Evolutionary conservation across 2,113 vertebrate species (phyloP), one percentile per base, ranked within the genome.

Genomic region (Aphelocoma coerulescens): DNA sequence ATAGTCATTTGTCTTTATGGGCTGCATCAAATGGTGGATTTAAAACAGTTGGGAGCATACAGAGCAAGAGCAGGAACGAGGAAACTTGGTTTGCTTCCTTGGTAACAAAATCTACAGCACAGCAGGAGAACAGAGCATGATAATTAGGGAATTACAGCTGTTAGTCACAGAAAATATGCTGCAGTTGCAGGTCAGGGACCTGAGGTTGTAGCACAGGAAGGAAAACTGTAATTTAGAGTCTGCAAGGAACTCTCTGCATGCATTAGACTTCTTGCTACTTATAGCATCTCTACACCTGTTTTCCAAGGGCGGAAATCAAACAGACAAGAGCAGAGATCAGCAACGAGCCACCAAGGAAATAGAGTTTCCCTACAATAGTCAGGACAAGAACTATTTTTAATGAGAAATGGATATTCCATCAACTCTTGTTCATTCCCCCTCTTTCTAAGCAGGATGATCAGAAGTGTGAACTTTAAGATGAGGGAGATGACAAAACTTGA

Each of bases 221-320:
- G 87, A 97, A 97, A 97, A 97, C 76, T 97, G 94, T 98, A 98
- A 98, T 97, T 98, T 97, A 98, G 97, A 97, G 98, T 96, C 96
- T 95, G 94, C 66, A 51, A 98, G 97, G 97, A 97, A 88, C 95
- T 95, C 41, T 2, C 65, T 86, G 77, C 76, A 85, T 85, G 80
- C 87, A 88, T 89, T 58, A 61, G 63, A 46, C 93, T 95, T 85
- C 92, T 90, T 77, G 61, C 83, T 91, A 96, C 88, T 86, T 96
- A 91, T 85, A 95, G 87, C 81, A 97, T 62, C 91, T 55, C 79
- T 88, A 93, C 97, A 98, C 97, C 97, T 98, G 97, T 97, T 97
- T 89, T 95, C 80, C 83, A 89, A 89, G 89, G 80, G 85, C 24
- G 65, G 85, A 94, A 94, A 88, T 94, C 80, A 92, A 78, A 93